Base-by-base conservation (phyloP, 2,797 vertebrate genomes). In the Pampus argenteus region DNA sequence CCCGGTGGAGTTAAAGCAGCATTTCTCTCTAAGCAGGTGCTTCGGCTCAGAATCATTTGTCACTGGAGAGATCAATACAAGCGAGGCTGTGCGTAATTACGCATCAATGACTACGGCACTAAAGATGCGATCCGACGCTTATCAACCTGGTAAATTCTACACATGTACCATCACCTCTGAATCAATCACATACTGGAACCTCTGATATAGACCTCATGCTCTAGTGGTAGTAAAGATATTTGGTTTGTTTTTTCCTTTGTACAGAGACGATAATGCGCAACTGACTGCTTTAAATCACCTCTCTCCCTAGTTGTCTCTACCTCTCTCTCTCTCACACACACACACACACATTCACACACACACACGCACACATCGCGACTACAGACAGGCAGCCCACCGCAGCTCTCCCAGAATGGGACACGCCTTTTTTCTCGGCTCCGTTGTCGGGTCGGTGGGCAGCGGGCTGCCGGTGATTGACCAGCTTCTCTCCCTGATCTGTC, bases 401-500 rank as follows among this genome's bases (percentile, higher is more conserved):
- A 85, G 82, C 74, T 68, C 76, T 38, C 88, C 61, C 71, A 79
- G 60, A 80, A 36, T n/a, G 82, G 87, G 91, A 91, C 91, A 92
- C 92, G 91, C 91, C 89, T 90, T 88, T 88, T 88, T 87, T 86
- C 86, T 89, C 79, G 70, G 88, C 88, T 91, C 84, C 55, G 78
- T 65, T 63, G 89, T 86, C 84, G 90, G 88, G 86, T 93, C 91
- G 85, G 90, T 89, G 90, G 85, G 82, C 89, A 91, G 85, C 83
- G 86, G 89, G 81, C 86, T 86, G 88, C 74, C 84, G 84, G 83
- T 93, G 92, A 94, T 93, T 92, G 93, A 94, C 90, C 94, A 90
- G 90, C 88, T 84, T 85, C 90, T 92, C 90, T 90, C 89, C 76
- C 84, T 79, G 81, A 87, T 83, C 91, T 91, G 93, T 93, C 93